These are phyloP conservation scores for Xenopus borealis DNA, from an alignment of 2,113 vertebrate species.

Conservation along the genomic window DNA sequence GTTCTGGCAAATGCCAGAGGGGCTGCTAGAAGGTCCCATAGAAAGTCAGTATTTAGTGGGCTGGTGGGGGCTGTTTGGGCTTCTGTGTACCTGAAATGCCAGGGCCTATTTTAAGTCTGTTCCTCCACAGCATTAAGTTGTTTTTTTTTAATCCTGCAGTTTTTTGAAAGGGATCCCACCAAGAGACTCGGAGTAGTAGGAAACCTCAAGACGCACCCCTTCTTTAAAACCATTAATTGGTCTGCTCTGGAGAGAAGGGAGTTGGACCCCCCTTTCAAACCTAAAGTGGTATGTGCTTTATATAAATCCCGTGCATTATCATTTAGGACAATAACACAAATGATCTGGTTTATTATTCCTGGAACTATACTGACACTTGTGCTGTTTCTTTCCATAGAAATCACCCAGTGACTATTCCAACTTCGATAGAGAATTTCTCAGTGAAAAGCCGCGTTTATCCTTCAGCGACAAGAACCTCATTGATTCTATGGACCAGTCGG, in stretches of 20 bases:
- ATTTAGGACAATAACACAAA: too few relatives aligned
- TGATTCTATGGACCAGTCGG: constrained; percentile 93
- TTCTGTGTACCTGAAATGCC: too few relatives aligned
- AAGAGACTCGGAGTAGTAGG: constrained; percentile 85
- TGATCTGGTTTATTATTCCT: too few relatives aligned
- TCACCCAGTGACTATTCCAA: constrained; percentile 87
- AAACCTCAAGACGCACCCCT: constrained; percentile 78
- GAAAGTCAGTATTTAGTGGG: too few relatives aligned
- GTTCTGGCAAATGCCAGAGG: too few relatives aligned
- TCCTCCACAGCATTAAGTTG: too few relatives aligned
- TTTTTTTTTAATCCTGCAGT: constrained; percentile 59
- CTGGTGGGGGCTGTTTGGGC: too few relatives aligned
- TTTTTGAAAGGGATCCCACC: constrained; percentile 87
- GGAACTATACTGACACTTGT: too few relatives aligned
- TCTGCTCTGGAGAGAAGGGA: constrained; percentile 76
- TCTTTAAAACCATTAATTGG: constrained; percentile 95
- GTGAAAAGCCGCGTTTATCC: constrained; percentile 88
- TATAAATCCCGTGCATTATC: too few relatives aligned
- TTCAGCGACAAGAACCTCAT: constrained; percentile 93
- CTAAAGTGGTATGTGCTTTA: constrained; percentile 84
- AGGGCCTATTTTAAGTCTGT: too few relatives aligned
- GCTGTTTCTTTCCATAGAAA: constrained; percentile 67
- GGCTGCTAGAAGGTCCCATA: too few relatives aligned
- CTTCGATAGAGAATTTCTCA: constrained; percentile 97
- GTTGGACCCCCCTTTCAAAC: constrained; percentile 88